phyloP scores from a whole-genome alignment of 2,113 vertebrate genomes.

The Hippocampus mohnikei region DNA sequence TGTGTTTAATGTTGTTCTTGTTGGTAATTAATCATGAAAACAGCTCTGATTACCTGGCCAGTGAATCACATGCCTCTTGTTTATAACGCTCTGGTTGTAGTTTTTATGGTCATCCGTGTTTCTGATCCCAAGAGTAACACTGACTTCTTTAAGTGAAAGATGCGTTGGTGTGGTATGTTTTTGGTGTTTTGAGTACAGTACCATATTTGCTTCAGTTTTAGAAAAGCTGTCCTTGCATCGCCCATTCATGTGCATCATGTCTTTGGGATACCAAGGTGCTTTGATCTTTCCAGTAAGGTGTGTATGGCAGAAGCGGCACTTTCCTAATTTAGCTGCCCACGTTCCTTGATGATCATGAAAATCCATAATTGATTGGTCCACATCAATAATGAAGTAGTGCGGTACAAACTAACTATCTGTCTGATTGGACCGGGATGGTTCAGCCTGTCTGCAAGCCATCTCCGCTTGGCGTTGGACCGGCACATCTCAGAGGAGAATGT shows the following conservation, averaged over 20 bases:
- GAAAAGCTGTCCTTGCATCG: not conserved
- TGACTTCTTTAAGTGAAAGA: not conserved
- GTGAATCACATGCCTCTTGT: not conserved
- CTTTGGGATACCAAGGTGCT: not conserved
- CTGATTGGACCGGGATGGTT: conserved; percentile 35
- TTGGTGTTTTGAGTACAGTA: not conserved
- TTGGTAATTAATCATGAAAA: too few species aligned
- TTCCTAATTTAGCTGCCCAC: conserved; percentile 14
- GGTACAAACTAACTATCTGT: conserved; percentile 36
- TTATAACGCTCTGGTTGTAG: not conserved
- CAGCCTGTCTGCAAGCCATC: conserved; percentile 32
- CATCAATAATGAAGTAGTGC: conserved; percentile 51
- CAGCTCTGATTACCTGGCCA: too few species aligned
- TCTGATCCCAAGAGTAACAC: not conserved
- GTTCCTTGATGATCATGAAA: conserved; percentile 34
- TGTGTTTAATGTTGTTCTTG: too few species aligned
- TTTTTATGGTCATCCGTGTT: not conserved
- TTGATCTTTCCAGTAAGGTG: not conserved
- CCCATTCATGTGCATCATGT: not conserved
- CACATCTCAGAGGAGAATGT: conserved; percentile 45
- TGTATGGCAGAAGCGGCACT: not conserved
- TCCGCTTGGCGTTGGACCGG: conserved; percentile 51
- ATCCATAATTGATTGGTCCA: conserved; percentile 46
- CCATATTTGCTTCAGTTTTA: not conserved
- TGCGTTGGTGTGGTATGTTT: not conserved